A percentile compares a stretch with the other conserved stretches of the same genome.
phyloP scores from a whole-genome alignment of 2,113 vertebrate species.

The Melanotaenia duboulayi region DNA sequence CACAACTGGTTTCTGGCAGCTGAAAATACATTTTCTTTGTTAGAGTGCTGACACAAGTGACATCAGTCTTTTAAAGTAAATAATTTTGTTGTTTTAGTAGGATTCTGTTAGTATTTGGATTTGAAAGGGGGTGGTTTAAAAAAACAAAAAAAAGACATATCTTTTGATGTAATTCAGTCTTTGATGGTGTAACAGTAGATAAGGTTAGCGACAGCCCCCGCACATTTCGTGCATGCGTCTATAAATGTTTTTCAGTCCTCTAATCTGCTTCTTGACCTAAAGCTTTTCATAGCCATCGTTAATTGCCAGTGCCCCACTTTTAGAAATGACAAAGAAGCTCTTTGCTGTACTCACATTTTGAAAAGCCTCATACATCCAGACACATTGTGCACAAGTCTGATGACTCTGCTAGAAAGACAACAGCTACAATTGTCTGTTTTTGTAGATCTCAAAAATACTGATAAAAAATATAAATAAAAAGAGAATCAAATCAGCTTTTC shows the following conservation, averaged over 20 bases:
- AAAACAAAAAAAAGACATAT: conserved; percentile 11
- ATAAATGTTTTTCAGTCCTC: conserved; percentile 19
- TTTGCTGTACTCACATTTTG: conserved; percentile 9
- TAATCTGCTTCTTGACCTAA: conserved; percentile 38
- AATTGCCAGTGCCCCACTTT: conserved; percentile 17
- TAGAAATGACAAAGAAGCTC: not conserved
- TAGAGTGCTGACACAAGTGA: conserved; percentile 37
- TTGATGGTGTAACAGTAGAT: conserved; percentile 35
- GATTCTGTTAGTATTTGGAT: conserved; percentile 26
- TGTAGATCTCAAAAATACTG: not conserved
- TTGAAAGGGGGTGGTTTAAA: not conserved
- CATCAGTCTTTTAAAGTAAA: conserved; percentile 44
- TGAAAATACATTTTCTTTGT: conserved; percentile 32
- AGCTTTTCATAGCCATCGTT: conserved; percentile 21
- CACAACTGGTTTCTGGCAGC: conserved; percentile 42
- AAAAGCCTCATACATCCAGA: conserved; percentile 10
- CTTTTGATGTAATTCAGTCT: not conserved
- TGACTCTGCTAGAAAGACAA: not conserved
- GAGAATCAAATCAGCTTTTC: too few relatives aligned
- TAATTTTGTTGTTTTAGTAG: not conserved
- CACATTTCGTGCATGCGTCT: conserved; percentile 20
- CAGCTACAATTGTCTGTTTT: conserved; percentile 1
- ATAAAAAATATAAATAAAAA: not conserved
- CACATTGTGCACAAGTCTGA: conserved; percentile 6
- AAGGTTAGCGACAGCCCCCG: conserved; percentile 3